Evolutionary conservation across 2,797 vertebrate genomes (phyloP).

Genomic region (Furcifer pardalis): DNA sequence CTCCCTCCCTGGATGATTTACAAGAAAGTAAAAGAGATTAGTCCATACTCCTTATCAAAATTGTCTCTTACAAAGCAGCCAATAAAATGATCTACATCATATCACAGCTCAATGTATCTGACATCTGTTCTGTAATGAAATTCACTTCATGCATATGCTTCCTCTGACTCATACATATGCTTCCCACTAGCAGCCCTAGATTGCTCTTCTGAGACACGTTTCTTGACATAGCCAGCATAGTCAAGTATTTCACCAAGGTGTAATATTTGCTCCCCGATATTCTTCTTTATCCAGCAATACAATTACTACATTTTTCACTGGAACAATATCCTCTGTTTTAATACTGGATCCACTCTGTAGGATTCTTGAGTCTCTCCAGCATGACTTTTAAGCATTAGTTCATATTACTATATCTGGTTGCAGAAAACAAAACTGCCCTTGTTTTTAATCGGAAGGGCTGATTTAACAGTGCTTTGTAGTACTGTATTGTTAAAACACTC

Average conservation of each 20-base stretch:
- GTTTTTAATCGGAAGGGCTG: constrained; percentile 6
- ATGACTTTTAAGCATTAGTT: neutral
- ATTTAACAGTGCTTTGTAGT: neutral
- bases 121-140: constrained; percentile 71
- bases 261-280: neutral
- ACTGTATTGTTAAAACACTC: neutral
- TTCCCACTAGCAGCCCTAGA: constrained; percentile 57
- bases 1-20: constrained; percentile 57
- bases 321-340: constrained; percentile 11
- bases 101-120: constrained; percentile 69
- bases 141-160: constrained; percentile 67
- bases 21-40: constrained; percentile 65
- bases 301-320: neutral
- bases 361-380: neutral
- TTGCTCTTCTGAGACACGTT: constrained; percentile 51
- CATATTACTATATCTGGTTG: neutral
- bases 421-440: neutral
- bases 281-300: neutral
- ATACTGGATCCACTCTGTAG: neutral
- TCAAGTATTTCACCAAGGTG: neutral
- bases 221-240: constrained; percentile 34
- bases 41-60: constrained; percentile 62
- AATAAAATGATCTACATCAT: constrained; percentile 64
- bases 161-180: constrained; percentile 62
- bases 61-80: constrained; percentile 61